These are phyloP conservation scores for Potamarius usumacintae DNA, from an alignment of 2,113 vertebrate species.

Conservation along the genomic window DNA sequence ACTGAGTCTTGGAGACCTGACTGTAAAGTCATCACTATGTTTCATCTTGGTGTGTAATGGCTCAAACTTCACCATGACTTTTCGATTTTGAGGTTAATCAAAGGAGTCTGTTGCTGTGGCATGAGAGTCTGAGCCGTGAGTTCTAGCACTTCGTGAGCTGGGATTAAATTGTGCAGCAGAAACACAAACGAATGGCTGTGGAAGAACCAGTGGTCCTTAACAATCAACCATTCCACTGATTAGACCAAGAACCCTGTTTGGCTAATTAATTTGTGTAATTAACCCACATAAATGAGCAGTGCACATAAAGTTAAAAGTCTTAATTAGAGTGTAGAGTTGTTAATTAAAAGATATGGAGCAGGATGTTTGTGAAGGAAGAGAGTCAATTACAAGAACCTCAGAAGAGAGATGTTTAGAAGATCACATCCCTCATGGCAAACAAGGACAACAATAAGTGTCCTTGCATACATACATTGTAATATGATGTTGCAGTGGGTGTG, in stretches of 20 bases:
- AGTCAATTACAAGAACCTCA: slow-evolving; percentile 33
- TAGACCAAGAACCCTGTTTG: slow-evolving; percentile 41
- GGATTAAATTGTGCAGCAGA: neutral
- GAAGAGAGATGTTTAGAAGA: slow-evolving; percentile 23
- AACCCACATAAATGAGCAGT: slow-evolving; percentile 44
- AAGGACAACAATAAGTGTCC: slow-evolving; percentile 19
- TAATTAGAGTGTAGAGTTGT: slow-evolving; percentile 53
- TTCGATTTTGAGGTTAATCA: neutral
- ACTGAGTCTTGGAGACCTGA: neutral
- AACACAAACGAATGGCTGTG: neutral
- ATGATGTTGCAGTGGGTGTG: neutral
- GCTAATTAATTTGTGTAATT: slow-evolving; percentile 59
- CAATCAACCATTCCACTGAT: slow-evolving; percentile 33
- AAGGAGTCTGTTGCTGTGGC: neutral
- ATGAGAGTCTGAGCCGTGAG: neutral
- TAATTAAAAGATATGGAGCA: slow-evolving; percentile 51
- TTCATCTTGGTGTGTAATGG: neutral
- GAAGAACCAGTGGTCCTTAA: neutral
- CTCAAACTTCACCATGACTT: neutral
- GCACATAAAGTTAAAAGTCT: slow-evolving; percentile 48
- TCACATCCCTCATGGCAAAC: slow-evolving; percentile 26
- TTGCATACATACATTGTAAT: neutral
- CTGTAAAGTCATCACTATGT: slow-evolving; percentile 3
- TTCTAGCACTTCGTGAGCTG: neutral
- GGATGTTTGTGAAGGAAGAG: slow-evolving; percentile 37